Base-by-base conservation (phyloP, 2,888 invertebrate genomes). In the Amaurobius ferox region DNA sequence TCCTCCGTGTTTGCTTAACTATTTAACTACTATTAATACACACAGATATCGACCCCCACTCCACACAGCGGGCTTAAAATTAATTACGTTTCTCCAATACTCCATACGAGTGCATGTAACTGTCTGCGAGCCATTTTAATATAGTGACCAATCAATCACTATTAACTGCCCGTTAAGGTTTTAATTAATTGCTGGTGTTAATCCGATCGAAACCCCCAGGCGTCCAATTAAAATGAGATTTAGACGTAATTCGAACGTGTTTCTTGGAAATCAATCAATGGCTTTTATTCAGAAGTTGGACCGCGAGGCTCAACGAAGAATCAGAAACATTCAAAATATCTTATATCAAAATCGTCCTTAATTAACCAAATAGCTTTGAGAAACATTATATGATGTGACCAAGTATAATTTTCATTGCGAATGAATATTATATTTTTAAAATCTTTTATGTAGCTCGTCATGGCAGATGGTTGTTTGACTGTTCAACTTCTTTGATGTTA, bases 211-310 rank as follows among this genome's bases (percentile, higher is more conserved):
- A 30, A 35, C 74, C 28, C 64, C 76, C 35, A 71, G 16, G 77
- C 35, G 67, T 55, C 55, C 76, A 77, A 85, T 85, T 85, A 85
- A 85, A 85, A 64, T 44, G 40, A 72, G 83, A 85, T 85, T 85
- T 77, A 85, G 77, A 44, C 67, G 55, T 72, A 48, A 71, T 70
- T 68, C 32, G 73, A 70, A n/a, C 61, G 35, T 70, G 64, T 66
- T 28, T 76, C 48, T 44, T 23, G 11, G 19, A 77, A 35, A 77
- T 83, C 68, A 62, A 83, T 83, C 81, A 76, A n/a, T n/a, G n/a
- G n/a, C n/a, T n/a, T n/a, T n/a, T n/a, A n/a, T n/a, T n/a, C n/a
- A n/a, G n/a, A n/a, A n/a, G n/a, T n/a, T n/a, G n/a, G n/a, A n/a
- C n/a, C n/a, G n/a, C n/a, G n/a, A n/a, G n/a, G n/a, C n/a, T n/a